Evolutionary conservation across 2,113 vertebrate species (phyloP).

Genomic region (Ptychochromis oligacanthus): DNA sequence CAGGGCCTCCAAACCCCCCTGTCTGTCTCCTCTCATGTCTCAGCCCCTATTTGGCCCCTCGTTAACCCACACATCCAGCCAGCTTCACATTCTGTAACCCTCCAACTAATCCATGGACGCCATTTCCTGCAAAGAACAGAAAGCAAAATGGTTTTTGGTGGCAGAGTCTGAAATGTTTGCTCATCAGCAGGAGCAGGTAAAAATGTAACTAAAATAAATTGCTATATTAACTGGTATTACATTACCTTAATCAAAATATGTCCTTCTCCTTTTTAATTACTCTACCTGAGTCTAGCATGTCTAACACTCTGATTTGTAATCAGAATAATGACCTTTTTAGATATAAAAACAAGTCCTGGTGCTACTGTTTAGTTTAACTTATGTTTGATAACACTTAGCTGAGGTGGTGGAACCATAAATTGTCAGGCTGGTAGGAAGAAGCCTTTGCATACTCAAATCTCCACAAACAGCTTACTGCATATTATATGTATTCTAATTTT

Average conservation of each 20-base stretch:
- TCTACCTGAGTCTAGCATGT: not conserved
- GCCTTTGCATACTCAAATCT: not conserved
- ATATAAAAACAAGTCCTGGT: not conserved
- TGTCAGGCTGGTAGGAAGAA: not conserved
- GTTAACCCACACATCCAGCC: conserved; percentile 61
- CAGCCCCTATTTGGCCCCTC: conserved; percentile 40
- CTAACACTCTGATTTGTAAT: not conserved
- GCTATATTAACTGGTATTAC: accelerated
- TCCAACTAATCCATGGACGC: conserved; percentile 43
- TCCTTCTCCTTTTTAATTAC: accelerated
- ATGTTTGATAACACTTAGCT: not conserved
- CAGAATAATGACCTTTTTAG: not conserved
- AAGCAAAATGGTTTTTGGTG: not conserved
- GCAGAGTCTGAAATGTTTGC: conserved; percentile 45
- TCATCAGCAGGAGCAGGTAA: not conserved
- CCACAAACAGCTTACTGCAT: not conserved
- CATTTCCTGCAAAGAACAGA: conserved; percentile 12
- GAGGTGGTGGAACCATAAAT: not conserved
- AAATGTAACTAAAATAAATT: not conserved
- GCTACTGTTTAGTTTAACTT: not conserved
- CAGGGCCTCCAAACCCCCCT: conserved; percentile 48
- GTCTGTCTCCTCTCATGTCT: conserved; percentile 61
- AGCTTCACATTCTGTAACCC: conserved; percentile 53
- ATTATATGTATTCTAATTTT: not conserved
- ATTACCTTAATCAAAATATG: not conserved